These are phyloP conservation scores for Drosophila tsacasi DNA, from an alignment of 1,140 invertebrate species.

Conservation along the genomic window DNA sequence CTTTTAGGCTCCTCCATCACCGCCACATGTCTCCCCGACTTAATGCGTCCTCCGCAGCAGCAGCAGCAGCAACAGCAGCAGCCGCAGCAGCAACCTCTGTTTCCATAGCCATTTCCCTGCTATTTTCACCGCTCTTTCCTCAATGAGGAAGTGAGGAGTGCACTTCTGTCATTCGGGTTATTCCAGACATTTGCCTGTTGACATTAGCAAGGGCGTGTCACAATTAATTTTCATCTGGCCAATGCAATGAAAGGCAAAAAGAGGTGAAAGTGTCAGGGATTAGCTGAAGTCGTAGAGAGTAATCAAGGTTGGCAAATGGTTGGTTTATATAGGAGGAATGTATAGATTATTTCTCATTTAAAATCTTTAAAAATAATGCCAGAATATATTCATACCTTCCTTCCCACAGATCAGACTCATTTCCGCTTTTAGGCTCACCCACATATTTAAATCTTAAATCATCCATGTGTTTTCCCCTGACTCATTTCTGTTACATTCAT, in stretches of 20 bases:
- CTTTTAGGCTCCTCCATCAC: slow-evolving; percentile 68
- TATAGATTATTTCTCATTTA: background rate
- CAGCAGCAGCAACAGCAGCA: slow-evolving; percentile 5
- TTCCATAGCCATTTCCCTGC: slow-evolving; percentile 3
- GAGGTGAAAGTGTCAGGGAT: slow-evolving; percentile 13
- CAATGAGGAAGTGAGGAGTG: slow-evolving; percentile 46
- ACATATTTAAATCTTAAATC: slow-evolving; percentile 36
- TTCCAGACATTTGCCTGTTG: slow-evolving; percentile 61
- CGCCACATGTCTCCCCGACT: slow-evolving; percentile 64
- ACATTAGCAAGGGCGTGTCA: slow-evolving; percentile 52
- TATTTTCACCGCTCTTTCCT: slow-evolving; percentile 4
- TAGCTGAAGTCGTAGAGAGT: background rate
- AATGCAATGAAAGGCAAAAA: slow-evolving; percentile 47
- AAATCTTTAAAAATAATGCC: background rate
- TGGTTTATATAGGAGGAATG: background rate
- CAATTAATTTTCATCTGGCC: slow-evolving; percentile 62
- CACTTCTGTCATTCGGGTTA: slow-evolving; percentile 65
- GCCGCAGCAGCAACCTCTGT: background rate
- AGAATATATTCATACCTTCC: slow-evolving; percentile 12
- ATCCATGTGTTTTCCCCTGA: slow-evolving; percentile 31
- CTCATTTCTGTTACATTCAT: slow-evolving; percentile 33
- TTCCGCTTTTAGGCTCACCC: slow-evolving; percentile 23
- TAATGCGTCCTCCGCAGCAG: slow-evolving; percentile 39
- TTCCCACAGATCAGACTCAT: slow-evolving; percentile 7
- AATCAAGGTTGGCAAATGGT: background rate